Percentiles rank a stretch among this genome's conserved stretches.
Evolutionary conservation across 1,140 invertebrate genomes (phyloP).

Genomic region (Sitobion miscanthi): DNA sequence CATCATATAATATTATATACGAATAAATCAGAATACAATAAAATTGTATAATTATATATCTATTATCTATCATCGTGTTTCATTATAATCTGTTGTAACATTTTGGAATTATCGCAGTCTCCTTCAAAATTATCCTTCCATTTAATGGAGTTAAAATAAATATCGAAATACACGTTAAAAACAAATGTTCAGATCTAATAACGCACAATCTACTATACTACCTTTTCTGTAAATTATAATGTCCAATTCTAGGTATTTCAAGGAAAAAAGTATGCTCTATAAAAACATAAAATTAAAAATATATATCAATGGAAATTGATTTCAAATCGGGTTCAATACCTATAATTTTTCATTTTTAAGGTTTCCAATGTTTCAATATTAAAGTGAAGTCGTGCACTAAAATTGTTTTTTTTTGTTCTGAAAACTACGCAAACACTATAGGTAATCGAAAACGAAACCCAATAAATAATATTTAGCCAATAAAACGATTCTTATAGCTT

Average conservation of each 20-base stretch:
- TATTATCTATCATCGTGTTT: no score
- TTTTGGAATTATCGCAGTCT: neutral
- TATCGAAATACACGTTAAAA: neutral
- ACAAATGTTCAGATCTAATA: neutral
- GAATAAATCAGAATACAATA: no score
- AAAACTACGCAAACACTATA: neutral
- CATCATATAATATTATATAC: no score
- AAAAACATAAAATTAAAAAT: neutral
- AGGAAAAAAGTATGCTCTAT: neutral
- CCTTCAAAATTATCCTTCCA: neutral
- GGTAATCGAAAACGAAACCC: neutral
- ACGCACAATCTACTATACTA: neutral
- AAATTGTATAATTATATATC: no score
- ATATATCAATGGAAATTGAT: neutral
- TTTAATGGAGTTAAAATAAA: neutral
- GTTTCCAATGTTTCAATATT: neutral
- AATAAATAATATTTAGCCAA: neutral
- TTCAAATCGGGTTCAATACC: neutral
- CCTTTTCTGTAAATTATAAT: neutral
- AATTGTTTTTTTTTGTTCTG: no score
- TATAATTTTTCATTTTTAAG: neutral
- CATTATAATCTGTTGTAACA: neutral
- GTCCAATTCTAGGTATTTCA: neutral
- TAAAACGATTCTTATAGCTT: neutral
- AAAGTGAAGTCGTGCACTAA: neutral